Conservation (phyloP, 2,797 vertebrate species). For the Neosilurus hyrtlii region DNA sequence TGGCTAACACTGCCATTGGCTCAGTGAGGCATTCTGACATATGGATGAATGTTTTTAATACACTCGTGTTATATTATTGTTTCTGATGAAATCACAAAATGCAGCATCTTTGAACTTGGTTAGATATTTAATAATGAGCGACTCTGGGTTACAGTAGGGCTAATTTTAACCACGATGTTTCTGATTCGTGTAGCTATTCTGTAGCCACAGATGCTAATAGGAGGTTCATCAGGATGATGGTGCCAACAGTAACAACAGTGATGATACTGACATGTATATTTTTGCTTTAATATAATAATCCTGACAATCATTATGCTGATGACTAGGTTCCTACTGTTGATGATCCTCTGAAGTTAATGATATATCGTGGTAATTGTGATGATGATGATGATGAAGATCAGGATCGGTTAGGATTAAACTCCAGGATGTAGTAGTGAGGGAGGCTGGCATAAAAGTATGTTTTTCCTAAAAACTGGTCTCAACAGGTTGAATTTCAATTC, state of each 20-base stretch:
- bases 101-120: not conserved
- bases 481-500: not conserved
- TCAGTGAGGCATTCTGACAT: not conserved
- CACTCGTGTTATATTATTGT: too few species aligned
- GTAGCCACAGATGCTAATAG: not conserved
- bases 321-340: not conserved
- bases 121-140: not conserved
- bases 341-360: not conserved
- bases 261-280: not conserved
- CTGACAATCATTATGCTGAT: not conserved
- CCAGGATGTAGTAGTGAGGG: not conserved
- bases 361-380: too few species aligned
- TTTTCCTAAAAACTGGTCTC: not conserved
- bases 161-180: not conserved
- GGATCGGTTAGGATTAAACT: not conserved
- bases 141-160: not conserved
- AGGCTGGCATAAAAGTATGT: too few species aligned
- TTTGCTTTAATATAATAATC: too few species aligned
- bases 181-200: too few species aligned
- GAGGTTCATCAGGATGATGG: not conserved
- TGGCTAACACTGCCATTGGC: not conserved
- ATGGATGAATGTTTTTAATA: not conserved
- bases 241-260: not conserved
- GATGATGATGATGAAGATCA: not conserved
- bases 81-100: not conserved